Evolutionary conservation across 2,888 invertebrate species (phyloP).

Genomic region (Lycocerus yunnanus): DNA sequence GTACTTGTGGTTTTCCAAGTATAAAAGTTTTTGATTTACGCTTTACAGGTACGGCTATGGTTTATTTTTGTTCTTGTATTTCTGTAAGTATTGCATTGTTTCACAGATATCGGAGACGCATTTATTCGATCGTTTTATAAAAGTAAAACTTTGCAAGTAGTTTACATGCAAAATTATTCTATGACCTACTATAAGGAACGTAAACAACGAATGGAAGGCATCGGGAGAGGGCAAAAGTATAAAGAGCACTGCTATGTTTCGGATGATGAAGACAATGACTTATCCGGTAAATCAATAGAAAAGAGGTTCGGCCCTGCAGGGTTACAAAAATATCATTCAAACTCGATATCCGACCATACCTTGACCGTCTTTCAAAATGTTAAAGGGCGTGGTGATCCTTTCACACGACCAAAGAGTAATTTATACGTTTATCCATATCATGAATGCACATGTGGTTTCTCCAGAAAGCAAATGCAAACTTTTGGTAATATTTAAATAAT

Average conservation of each 20-base stretch:
- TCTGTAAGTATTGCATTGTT: not conserved
- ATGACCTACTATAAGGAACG: slow-evolving; percentile 33
- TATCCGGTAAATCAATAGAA: slow-evolving; percentile 6
- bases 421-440: slow-evolving; percentile 48
- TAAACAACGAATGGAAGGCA: slow-evolving; percentile 24
- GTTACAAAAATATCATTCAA: not conserved
- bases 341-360: slow-evolving; percentile 30
- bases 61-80: not conserved
- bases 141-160: slow-evolving; percentile 39
- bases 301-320: slow-evolving; percentile 14
- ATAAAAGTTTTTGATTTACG: slow-evolving; percentile 55
- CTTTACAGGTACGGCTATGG: slow-evolving; percentile 46
- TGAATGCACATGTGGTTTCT: slow-evolving; percentile 43
- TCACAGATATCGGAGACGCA: slow-evolving; percentile 46
- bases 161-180: slow-evolving; percentile 48
- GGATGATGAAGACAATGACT: slow-evolving; percentile 33
- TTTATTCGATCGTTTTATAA: slow-evolving; percentile 43
- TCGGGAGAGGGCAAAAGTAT: slow-evolving; percentile 15
- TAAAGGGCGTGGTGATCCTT: slow-evolving; percentile 12
- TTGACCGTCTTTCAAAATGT: slow-evolving; percentile 25
- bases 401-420: slow-evolving; percentile 37
- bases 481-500: not conserved
- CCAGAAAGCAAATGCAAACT: not conserved
- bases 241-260: slow-evolving; percentile 26
- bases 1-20: slow-evolving; percentile 70